These are phyloP conservation scores for Zaprionus lachaisei DNA, from an alignment of 1,140 invertebrate genomes.

Conservation along the genomic window DNA sequence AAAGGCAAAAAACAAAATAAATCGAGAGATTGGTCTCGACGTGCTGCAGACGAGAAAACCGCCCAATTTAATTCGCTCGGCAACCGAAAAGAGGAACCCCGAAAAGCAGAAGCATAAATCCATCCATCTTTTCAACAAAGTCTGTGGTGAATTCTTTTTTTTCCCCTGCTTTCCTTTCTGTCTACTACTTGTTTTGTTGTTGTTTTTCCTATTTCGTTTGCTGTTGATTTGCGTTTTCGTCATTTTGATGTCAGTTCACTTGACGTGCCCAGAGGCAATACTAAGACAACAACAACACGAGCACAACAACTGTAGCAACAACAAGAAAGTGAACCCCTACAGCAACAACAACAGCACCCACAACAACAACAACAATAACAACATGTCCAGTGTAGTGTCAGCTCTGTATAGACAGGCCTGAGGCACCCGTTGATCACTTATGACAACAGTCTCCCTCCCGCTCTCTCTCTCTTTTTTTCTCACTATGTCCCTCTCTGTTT, in stretches of 20 bases:
- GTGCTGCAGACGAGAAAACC: constrained; percentile 53
- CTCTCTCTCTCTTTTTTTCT: neutral
- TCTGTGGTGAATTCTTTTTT: constrained; percentile 29
- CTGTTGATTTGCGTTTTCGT: constrained; percentile 83
- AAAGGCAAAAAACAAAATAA: constrained; percentile 17
- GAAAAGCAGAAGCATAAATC: constrained; percentile 67
- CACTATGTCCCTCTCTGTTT: neutral
- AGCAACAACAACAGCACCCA: constrained; percentile 9
- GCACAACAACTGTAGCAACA: constrained; percentile 36
- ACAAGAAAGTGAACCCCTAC: constrained; percentile 13
- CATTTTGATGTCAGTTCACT: constrained; percentile 81
- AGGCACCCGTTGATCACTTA: constrained; percentile 78
- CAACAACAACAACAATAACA: neutral
- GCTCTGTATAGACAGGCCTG: constrained; percentile 39
- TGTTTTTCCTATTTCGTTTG: constrained; percentile 72
- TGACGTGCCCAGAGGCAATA: constrained; percentile 65
- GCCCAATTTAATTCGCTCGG: constrained; percentile 26
- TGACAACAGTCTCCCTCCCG: constrained; percentile 60
- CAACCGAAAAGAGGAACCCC: constrained; percentile 25
- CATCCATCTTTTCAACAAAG: constrained; percentile 81
- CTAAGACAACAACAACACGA: constrained; percentile 37
- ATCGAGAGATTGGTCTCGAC: constrained; percentile 43
- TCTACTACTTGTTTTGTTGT: constrained; percentile 16
- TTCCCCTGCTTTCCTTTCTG: neutral
- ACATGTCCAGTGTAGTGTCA: constrained; percentile 11